Conservation (phyloP, 2,797 vertebrate genomes). For the Sebastes kiyomatsui region DNA sequence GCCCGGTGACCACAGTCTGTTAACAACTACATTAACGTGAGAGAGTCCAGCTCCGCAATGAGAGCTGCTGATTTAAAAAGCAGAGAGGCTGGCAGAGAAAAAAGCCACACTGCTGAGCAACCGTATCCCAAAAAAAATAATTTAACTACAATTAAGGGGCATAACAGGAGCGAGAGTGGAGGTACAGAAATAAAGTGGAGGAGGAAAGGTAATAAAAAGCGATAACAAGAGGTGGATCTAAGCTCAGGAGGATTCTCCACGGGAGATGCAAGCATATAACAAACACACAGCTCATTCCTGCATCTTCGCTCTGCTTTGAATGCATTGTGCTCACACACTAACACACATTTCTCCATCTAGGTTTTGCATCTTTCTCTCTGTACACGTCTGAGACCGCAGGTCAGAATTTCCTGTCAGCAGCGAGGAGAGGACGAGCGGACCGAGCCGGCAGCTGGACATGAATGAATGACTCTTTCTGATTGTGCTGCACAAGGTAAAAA, state of each 20-base stretch:
- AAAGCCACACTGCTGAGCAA: constrained; percentile 13
- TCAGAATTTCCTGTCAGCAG: constrained; percentile 53
- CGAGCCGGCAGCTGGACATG: constrained; percentile 46
- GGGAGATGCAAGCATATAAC: background rate
- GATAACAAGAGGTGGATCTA: constrained; percentile 1
- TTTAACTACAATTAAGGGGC: constrained; percentile 15
- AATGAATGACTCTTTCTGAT: constrained; percentile 62
- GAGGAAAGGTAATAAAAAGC: background rate
- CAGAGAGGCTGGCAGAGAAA: constrained; percentile 15
- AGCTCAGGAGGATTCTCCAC: background rate
- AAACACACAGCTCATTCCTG: background rate
- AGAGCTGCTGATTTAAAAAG: constrained; percentile 51
- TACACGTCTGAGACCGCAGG: constrained; percentile 5
- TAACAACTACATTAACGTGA: constrained; percentile 79
- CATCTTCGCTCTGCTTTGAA: background rate
- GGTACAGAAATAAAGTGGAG: background rate
- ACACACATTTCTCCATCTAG: constrained; percentile 6
- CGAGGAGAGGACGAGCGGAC: constrained; percentile 20
- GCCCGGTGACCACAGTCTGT: constrained; percentile 73
- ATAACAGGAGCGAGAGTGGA: background rate
- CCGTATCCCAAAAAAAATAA: background rate
- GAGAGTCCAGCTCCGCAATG: constrained; percentile 49
- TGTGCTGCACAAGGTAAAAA: constrained; percentile 23
- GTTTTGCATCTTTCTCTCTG: constrained; percentile 10
- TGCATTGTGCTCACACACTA: constrained; percentile 1